Conservation (phyloP, 2,797 vertebrate genomes). For the Aulostomus chinensis region DNA sequence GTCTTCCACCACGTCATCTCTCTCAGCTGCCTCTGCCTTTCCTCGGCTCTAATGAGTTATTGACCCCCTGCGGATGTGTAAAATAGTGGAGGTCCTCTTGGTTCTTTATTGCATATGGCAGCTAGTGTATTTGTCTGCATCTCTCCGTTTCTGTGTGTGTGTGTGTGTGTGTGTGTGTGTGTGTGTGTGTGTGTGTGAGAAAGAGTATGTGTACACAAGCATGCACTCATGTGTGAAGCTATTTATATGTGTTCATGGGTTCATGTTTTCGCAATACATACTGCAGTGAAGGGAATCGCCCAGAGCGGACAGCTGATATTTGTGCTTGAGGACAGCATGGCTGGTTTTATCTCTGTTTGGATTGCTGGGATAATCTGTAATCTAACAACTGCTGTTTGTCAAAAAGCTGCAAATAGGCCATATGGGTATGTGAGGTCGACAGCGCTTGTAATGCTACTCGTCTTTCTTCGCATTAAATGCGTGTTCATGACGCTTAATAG, state of each 20-base stretch:
- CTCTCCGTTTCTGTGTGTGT: constrained; percentile 5
- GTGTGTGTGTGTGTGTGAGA: too few relatives aligned
- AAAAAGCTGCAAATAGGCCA: constrained; percentile 38
- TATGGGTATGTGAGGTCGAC: constrained; percentile 18
- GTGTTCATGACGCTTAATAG: too few relatives aligned
- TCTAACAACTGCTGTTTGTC: constrained; percentile 55
- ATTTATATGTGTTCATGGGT: constrained; percentile 41
- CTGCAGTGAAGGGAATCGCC: constrained; percentile 26
- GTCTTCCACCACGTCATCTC: constrained; percentile 42
- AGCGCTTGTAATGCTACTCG: too few relatives aligned
- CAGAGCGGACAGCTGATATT: constrained; percentile 36
- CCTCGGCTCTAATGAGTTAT: constrained; percentile 75
- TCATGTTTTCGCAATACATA: constrained; percentile 2
- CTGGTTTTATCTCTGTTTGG: constrained; percentile 48
- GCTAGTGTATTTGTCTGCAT: constrained; percentile 50
- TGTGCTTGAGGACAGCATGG: constrained; percentile 32
- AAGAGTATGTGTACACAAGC: constrained; percentile 6
- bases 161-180: too few relatives aligned
- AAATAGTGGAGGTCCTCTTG: constrained; percentile 62
- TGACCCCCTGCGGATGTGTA: constrained; percentile 74
- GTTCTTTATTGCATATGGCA: constrained; percentile 67
- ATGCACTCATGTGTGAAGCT: constrained; percentile 40
- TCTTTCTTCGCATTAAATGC: too few relatives aligned
- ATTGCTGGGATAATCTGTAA: constrained; percentile 59
- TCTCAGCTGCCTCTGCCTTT: constrained; percentile 49